A percentile compares a stretch with the other conserved stretches of the same genome.
These are phyloP conservation scores for Cephalopterus ornatus DNA, from an alignment of 2,113 vertebrate genomes.

Conservation along the genomic window DNA sequence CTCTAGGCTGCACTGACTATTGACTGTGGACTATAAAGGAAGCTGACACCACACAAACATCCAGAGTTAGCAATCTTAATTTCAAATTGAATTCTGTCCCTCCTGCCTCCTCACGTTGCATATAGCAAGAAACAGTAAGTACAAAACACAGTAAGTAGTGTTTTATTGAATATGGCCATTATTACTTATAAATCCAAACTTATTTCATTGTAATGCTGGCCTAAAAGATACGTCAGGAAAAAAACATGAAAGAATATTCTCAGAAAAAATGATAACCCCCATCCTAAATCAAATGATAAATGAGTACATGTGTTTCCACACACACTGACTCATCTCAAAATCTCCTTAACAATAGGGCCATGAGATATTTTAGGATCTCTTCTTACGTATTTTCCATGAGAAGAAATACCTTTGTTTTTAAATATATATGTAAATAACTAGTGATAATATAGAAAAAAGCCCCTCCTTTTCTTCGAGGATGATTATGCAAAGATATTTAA, in stretches of 20 bases:
- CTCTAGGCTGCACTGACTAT: not conserved
- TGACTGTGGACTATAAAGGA: not conserved
- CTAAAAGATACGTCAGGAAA: not conserved
- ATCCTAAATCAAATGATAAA: not conserved
- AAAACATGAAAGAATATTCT: not conserved
- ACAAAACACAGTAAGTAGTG: not conserved
- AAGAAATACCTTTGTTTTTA: not conserved
- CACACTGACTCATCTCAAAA: not conserved
- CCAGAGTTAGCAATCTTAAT: not conserved
- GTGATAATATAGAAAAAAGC: not conserved
- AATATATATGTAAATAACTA: not conserved
- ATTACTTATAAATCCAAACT: not conserved
- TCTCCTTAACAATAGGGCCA: not conserved
- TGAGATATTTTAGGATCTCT: not conserved
- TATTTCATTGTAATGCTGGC: not conserved
- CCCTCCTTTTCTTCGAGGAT: not conserved
- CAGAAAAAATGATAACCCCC: not conserved
- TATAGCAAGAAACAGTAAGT: not conserved
- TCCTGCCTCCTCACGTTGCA: rapidly evolving
- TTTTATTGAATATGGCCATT: not conserved
- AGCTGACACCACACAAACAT: not conserved
- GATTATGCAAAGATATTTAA: not conserved
- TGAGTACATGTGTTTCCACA: not conserved
- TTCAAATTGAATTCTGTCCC: not conserved
- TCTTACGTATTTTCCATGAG: not conserved